Evolutionary conservation across 2,113 vertebrate species (phyloP).

Genomic region (Oenanthe oenanthe): DNA sequence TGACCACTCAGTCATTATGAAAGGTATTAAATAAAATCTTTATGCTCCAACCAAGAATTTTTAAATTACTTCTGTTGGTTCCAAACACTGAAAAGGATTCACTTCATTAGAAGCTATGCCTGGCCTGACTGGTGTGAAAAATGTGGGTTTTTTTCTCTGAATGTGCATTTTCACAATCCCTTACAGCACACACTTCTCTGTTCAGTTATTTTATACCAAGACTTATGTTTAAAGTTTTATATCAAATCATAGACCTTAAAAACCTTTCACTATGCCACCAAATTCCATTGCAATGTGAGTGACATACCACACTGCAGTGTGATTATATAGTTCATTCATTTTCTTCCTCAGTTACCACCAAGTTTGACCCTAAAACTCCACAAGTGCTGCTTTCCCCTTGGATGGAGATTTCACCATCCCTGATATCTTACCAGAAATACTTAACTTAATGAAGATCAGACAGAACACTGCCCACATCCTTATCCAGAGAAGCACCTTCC

Average conservation of each 20-base stretch:
- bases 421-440: background rate
- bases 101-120: background rate
- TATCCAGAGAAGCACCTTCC: background rate
- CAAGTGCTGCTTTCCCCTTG: background rate
- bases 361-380: background rate
- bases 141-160: background rate
- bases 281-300: background rate
- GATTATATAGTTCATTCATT: fast-evolving
- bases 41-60: background rate
- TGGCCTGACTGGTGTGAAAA: background rate
- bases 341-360: background rate
- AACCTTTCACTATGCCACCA: background rate
- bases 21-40: background rate
- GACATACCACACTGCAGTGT: background rate
- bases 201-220: background rate
- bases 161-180: background rate
- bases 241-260: background rate
- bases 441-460: background rate
- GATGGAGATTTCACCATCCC: background rate
- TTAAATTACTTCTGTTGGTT: background rate
- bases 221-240: background rate
- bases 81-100: background rate
- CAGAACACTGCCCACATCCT: background rate
- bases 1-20: background rate
- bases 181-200: background rate